Conservation (phyloP, 2,113 vertebrate genomes). For the Otis tarda region DNA sequence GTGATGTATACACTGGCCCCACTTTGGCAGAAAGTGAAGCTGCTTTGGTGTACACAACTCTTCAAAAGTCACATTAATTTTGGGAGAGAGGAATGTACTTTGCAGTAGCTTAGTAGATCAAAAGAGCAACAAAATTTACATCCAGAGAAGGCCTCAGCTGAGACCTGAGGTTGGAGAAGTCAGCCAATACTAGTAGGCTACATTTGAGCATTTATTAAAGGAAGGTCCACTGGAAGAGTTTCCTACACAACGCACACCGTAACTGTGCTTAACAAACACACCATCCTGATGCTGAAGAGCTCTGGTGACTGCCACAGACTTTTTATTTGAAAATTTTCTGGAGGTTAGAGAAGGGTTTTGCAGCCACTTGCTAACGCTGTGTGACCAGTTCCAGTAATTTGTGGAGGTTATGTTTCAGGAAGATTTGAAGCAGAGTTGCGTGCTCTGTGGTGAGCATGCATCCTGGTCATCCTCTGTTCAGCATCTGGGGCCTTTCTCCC, state of each 20-base stretch:
- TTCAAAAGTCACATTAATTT: fast-evolving
- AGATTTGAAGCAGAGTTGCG: not conserved
- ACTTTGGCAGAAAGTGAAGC: not conserved
- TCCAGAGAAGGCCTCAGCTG: not conserved
- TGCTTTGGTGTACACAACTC: not conserved
- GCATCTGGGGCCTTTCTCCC: not conserved
- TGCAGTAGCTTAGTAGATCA: not conserved
- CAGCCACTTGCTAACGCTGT: not conserved
- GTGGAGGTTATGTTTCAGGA: not conserved
- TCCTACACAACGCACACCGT: fast-evolving
- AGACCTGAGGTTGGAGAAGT: not conserved
- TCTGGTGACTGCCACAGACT: not conserved
- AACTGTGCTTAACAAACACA: not conserved
- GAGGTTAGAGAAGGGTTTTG: not conserved
- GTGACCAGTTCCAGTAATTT: not conserved
- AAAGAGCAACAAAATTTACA: not conserved
- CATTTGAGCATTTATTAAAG: not conserved
- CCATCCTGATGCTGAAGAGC: not conserved
- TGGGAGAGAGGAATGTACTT: not conserved
- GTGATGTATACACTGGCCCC: fast-evolving
- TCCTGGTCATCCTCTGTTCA: not conserved
- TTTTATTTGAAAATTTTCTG: not conserved
- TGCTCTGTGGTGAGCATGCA: not conserved
- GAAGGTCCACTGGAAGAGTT: not conserved
- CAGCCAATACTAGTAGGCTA: not conserved